Conservation (phyloP, 2,113 vertebrate genomes). For the Diadophis punctatus region DNA sequence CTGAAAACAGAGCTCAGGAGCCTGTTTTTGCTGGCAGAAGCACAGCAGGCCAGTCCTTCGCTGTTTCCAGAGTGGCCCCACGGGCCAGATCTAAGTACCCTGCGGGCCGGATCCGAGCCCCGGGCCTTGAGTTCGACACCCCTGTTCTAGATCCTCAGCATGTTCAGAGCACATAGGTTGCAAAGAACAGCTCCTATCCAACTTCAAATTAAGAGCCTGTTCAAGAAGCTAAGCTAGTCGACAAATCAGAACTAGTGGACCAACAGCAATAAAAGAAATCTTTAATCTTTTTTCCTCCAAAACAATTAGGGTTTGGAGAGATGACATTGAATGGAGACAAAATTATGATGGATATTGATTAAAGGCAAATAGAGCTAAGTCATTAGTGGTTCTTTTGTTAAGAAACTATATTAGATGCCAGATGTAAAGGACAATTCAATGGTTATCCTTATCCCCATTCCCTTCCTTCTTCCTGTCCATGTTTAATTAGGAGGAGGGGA, state of each 20-base stretch:
- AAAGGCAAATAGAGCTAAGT: not conserved
- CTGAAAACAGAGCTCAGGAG: too few species aligned
- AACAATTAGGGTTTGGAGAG: not conserved
- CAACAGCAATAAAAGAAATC: not conserved
- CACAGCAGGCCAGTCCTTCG: too few species aligned
- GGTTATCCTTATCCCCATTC: not conserved
- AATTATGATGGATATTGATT: not conserved
- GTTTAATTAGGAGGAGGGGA: not conserved
- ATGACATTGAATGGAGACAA: not conserved
- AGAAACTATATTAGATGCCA: not conserved
- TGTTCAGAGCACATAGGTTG: not conserved
- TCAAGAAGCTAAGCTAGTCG: not conserved
- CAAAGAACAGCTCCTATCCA: not conserved
- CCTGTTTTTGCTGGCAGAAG: too few species aligned
- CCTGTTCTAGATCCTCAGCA: too few species aligned
- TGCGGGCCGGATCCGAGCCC: too few species aligned
- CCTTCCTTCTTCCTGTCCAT: not conserved
- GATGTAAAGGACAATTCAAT: not conserved
- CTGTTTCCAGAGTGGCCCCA: too few species aligned
- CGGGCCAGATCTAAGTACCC: too few species aligned
- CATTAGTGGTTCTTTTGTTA: not conserved
- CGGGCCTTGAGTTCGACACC: too few species aligned
- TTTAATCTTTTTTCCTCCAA: not conserved
- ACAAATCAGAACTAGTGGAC: not conserved
- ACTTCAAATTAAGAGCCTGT: not conserved